Conservation (phyloP, 2,797 vertebrate genomes). For the Bucorvus abyssinicus region DNA sequence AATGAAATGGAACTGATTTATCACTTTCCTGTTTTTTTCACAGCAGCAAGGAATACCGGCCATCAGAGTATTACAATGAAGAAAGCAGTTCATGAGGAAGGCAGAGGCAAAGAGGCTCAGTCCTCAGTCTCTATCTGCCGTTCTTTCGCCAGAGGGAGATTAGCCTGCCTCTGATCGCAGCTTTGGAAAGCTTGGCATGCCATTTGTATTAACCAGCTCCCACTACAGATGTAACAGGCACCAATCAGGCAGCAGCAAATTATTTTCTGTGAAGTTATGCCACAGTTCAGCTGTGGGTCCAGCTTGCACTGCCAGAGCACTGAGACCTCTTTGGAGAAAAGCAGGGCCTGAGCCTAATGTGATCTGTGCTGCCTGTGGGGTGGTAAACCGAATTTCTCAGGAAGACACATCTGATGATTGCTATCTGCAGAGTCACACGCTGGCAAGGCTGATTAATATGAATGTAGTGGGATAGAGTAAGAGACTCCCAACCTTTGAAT, state of each 20-base stretch:
- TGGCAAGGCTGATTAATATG: conserved; percentile 46
- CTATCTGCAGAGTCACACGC: not conserved
- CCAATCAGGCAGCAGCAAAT: not conserved
- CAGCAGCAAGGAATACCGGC: not conserved
- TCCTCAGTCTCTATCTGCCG: not conserved
- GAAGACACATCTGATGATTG: conserved; percentile 12
- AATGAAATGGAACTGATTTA: not conserved
- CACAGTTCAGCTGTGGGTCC: not conserved
- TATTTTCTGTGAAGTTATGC: conserved; percentile 13
- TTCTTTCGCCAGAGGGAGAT: not conserved
- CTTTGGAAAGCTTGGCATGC: not conserved
- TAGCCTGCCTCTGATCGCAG: not conserved
- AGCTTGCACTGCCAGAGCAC: not conserved
- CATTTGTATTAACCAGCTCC: not conserved
- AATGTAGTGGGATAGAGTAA: not conserved
- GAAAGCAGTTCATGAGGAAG: not conserved
- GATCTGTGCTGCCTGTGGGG: not conserved
- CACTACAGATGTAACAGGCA: not conserved
- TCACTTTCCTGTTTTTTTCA: not conserved
- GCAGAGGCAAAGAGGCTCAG: not conserved
- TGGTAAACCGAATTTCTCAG: conserved; percentile 25
- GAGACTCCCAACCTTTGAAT: conserved; percentile 1
- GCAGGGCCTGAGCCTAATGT: not conserved
- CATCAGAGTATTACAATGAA: not conserved
- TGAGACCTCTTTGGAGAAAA: conserved; percentile 17